Evolutionary conservation across 2,797 vertebrate species (phyloP).

Genomic region (Aldrovandia affinis): DNA sequence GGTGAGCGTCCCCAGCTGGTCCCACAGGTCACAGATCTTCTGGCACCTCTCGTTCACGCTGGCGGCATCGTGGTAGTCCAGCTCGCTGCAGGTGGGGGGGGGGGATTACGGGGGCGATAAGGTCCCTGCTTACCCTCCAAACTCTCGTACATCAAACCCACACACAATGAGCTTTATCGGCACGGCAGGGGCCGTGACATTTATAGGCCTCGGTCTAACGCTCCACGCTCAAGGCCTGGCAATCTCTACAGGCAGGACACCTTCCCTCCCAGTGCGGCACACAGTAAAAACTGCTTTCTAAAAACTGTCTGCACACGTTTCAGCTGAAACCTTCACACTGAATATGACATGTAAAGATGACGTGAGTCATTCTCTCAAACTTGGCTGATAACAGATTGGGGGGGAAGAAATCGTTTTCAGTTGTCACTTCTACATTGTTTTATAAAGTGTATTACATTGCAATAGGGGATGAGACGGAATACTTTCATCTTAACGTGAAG

Average conservation of each 20-base stretch:
- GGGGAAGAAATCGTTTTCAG: no score
- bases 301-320: neutral
- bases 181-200: neutral
- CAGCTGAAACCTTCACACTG: neutral
- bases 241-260: neutral
- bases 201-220: neutral
- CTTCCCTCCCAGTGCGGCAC: neutral
- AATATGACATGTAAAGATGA: neutral
- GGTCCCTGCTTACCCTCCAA: neutral
- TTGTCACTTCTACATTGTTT: no score
- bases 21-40: slow-evolving; percentile 98
- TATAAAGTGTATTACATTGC: no score
- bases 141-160: neutral
- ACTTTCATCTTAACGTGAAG: neutral
- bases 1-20: slow-evolving; percentile 92
- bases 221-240: neutral
- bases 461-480: neutral
- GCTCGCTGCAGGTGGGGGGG: slow-evolving; percentile 77
- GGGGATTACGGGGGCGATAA: slow-evolving; percentile 16
- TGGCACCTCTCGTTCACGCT: slow-evolving; percentile 93
- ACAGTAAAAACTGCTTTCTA: neutral
- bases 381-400: no score
- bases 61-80: slow-evolving; percentile 92
- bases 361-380: no score
- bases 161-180: neutral